Conservation (phyloP, 2,113 vertebrate genomes). For the Zapus hudsonius region DNA sequence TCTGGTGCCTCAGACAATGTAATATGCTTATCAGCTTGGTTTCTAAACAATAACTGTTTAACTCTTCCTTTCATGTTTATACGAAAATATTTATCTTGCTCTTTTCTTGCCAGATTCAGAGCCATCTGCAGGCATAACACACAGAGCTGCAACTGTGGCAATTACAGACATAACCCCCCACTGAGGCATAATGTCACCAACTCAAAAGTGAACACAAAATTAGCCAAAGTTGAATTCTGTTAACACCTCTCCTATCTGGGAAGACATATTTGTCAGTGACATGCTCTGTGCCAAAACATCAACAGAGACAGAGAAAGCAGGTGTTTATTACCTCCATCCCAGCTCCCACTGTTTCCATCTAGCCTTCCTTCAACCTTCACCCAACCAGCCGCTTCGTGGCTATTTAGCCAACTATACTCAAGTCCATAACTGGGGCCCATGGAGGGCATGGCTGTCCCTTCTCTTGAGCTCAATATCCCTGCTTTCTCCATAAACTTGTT, state of each 20-base stretch:
- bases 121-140: slow-evolving; percentile 59
- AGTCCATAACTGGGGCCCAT: not conserved
- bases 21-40: slow-evolving; percentile 78
- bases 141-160: not conserved
- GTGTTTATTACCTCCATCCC: not conserved
- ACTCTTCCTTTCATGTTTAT: slow-evolving; percentile 73
- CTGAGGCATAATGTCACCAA: not conserved
- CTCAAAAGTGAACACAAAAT: not conserved
- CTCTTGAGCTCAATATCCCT: not conserved
- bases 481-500: not conserved
- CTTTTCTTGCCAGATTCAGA: slow-evolving; percentile 69
- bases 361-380: not conserved
- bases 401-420: not conserved
- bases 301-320: not conserved
- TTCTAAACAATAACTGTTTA: slow-evolving; percentile 77
- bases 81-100: slow-evolving; percentile 79
- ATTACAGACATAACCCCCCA: not conserved
- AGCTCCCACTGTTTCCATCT: not conserved
- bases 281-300: not conserved
- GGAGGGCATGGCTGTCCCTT: not conserved
- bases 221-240: not conserved
- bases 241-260: not conserved
- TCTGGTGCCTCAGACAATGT: slow-evolving; percentile 75
- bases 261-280: not conserved
- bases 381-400: not conserved